Percentiles rank a stretch among this genome's conserved stretches.
These are phyloP conservation scores for Poeciliopsis paucimaculata DNA, from an alignment of 2,797 vertebrate species.

Conservation along the genomic window DNA sequence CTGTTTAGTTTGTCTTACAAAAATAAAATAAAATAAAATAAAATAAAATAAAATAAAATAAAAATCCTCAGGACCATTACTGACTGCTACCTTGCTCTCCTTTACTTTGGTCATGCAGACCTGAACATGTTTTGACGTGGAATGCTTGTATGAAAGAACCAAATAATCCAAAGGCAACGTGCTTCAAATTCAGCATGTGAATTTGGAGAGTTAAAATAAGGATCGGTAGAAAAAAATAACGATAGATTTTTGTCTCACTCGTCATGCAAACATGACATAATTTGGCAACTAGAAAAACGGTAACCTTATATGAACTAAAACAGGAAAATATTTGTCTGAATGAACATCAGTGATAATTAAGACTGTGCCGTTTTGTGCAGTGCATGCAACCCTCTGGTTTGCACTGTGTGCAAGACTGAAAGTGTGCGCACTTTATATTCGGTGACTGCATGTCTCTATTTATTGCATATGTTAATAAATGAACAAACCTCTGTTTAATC, in stretches of 20 bases:
- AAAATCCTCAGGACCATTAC: background rate
- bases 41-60: background rate
- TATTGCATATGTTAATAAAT: slow-evolving; percentile 35
- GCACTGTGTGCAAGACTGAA: background rate
- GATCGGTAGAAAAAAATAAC: background rate
- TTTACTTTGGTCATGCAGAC: background rate
- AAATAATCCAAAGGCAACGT: background rate
- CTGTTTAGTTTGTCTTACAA: background rate
- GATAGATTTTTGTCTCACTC: background rate
- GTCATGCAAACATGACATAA: background rate
- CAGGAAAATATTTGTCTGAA: background rate
- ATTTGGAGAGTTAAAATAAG: background rate
- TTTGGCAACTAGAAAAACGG: background rate
- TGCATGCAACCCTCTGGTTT: background rate
- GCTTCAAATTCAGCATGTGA: background rate
- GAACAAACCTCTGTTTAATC: slow-evolving; percentile 81
- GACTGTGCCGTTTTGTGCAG: background rate
- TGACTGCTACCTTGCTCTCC: background rate
- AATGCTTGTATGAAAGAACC: background rate
- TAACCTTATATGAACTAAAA: background rate
- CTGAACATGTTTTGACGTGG: background rate
- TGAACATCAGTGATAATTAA: background rate
- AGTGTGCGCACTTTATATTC: background rate
- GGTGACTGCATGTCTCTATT: background rate
- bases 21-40: background rate